Conservation (phyloP, 2,797 vertebrate species). For the Cyprinella venusta region DNA sequence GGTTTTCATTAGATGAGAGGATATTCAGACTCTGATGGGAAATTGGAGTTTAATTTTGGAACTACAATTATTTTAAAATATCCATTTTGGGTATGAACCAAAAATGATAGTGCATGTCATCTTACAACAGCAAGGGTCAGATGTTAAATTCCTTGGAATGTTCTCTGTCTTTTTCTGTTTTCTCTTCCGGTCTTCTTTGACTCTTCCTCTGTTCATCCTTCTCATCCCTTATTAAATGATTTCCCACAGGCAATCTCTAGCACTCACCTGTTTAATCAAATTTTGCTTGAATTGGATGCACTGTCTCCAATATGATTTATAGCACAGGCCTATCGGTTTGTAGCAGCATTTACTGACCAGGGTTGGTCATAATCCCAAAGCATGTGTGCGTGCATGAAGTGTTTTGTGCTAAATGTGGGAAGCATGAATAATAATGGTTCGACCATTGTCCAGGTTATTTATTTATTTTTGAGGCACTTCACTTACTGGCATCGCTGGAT, state of each 20-base stretch:
- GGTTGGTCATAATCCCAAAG: slow-evolving; percentile 26
- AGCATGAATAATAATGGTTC: slow-evolving; percentile 59
- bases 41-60: background rate
- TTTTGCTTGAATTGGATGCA: slow-evolving; percentile 63
- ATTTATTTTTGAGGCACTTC: slow-evolving; percentile 4
- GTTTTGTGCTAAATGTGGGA: slow-evolving; percentile 40
- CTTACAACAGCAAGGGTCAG: background rate
- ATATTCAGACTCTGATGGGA: slow-evolving; percentile 1
- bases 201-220: slow-evolving; percentile 53
- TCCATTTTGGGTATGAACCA: background rate
- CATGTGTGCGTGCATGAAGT: slow-evolving; percentile 16
- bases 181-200: slow-evolving; percentile 30
- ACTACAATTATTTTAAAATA: slow-evolving; percentile 21
- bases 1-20: background rate
- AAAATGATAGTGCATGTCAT: background rate
- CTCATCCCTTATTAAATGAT: slow-evolving; percentile 68
- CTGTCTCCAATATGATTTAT: slow-evolving; percentile 49
- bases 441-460: slow-evolving; percentile 53
- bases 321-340: background rate
- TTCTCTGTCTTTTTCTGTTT: slow-evolving; percentile 19
- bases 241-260: slow-evolving; percentile 68
- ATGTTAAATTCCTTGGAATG: no score
- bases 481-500: slow-evolving; percentile 44
- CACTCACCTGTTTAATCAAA: slow-evolving; percentile 73
- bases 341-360: slow-evolving; percentile 36